phyloP scores from a whole-genome alignment of 2,888 invertebrate genomes.

The Merodon equestris region DNA sequence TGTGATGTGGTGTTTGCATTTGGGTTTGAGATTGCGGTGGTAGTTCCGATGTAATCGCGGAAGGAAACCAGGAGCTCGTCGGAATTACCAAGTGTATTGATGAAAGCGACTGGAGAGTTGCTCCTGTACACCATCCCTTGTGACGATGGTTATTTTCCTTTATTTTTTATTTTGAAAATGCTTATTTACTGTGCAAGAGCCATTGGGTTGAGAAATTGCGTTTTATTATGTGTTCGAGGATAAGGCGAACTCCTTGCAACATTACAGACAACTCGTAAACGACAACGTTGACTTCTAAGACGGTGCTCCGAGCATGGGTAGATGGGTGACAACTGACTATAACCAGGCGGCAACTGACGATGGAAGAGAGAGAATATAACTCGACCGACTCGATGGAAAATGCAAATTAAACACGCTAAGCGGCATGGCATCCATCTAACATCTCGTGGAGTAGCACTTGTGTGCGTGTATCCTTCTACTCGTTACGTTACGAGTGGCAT shows the following conservation, averaged over 20 bases:
- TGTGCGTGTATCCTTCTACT: constrained; percentile 42
- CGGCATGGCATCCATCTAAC: constrained; percentile 14
- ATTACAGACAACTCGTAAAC: background rate
- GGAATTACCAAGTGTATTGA: constrained; percentile 61
- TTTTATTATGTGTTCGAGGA: constrained; percentile 66
- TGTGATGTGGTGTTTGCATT: background rate
- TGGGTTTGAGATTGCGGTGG: constrained; percentile 14
- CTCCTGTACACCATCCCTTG: constrained; percentile 8
- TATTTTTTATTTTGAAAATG: constrained; percentile 50
- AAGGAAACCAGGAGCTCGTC: constrained; percentile 59
- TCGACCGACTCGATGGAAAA: too few relatives aligned
- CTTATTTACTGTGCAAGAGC: constrained; percentile 65
- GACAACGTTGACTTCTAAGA: constrained; percentile 5
- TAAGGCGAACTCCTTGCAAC: constrained; percentile 49
- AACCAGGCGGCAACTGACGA: too few relatives aligned
- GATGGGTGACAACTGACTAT: too few relatives aligned
- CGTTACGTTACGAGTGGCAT: constrained; percentile 14
- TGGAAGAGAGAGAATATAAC: too few relatives aligned
- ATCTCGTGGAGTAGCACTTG: constrained; percentile 1
- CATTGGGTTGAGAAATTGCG: constrained; percentile 67
- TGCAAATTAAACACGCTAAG: constrained; percentile 64
- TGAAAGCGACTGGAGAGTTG: constrained; percentile 15
- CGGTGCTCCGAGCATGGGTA: constrained; percentile 21
- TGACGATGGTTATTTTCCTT: too few relatives aligned
- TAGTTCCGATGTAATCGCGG: constrained; percentile 60